Conservation (phyloP, 2,113 vertebrate species). For the Buteo buteo region DNA sequence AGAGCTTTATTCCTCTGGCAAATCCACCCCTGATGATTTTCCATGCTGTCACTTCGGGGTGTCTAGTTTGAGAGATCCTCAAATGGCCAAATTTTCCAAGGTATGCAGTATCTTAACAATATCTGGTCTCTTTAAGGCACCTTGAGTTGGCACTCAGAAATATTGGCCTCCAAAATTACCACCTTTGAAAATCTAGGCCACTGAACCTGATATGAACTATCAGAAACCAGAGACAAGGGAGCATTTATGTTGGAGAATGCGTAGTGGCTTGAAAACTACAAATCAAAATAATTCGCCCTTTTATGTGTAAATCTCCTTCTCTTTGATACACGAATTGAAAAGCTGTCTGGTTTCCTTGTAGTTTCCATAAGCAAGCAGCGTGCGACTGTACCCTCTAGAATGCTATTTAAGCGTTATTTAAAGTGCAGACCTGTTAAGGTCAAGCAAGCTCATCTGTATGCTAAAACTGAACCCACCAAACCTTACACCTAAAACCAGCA, state of each 20-base stretch:
- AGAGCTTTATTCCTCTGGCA: background rate
- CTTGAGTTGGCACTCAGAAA: background rate
- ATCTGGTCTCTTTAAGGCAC: background rate
- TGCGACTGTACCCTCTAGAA: background rate
- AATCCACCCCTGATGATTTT: background rate
- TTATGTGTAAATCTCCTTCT: conserved; percentile 56
- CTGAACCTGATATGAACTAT: conserved; percentile 23
- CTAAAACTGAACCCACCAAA: background rate
- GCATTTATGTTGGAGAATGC: conserved; percentile 3
- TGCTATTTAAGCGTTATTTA: conserved; percentile 24
- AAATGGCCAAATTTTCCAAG: background rate
- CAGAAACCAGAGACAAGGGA: conserved; percentile 23
- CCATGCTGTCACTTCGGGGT: background rate
- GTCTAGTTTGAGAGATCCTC: background rate
- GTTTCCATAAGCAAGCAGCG: background rate
- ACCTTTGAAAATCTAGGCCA: conserved; percentile 13
- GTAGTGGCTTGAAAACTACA: conserved; percentile 12
- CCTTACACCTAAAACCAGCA: background rate
- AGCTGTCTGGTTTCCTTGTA: conserved; percentile 62
- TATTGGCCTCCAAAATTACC: background rate
- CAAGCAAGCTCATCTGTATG: conserved; percentile 17
- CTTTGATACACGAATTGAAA: conserved; percentile 56
- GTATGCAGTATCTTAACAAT: background rate
- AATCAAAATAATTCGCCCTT: conserved; percentile 56
- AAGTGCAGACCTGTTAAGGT: conserved; percentile 28